Evolutionary conservation across 2,888 invertebrate species (phyloP).

Genomic region (Clepsis dumicolana): DNA sequence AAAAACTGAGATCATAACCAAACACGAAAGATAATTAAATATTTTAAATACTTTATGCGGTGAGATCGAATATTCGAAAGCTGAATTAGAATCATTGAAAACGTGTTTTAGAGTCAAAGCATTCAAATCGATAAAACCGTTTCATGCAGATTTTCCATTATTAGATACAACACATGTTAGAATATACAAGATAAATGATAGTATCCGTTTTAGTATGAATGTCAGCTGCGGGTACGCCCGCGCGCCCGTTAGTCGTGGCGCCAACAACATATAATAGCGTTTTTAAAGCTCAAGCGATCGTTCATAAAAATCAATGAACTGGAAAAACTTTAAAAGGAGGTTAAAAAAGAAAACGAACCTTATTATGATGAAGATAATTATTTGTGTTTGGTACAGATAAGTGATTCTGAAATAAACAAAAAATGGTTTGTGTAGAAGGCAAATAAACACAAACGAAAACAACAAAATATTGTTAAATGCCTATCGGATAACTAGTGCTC

Average conservation of each 20-base stretch:
- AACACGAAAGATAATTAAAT: constrained; percentile 24
- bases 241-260: constrained; percentile 28
- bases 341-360: constrained; percentile 88
- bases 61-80: constrained; percentile 13
- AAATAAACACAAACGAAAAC: constrained; percentile 84
- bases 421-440: constrained; percentile 84
- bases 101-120: constrained; percentile 29
- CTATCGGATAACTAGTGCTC: constrained; percentile 34
- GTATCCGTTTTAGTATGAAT: constrained; percentile 36
- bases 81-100: constrained; percentile 15
- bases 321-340: constrained; percentile 70
- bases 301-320: constrained; percentile 61
- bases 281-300: constrained; percentile 70
- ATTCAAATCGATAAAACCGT: constrained; percentile 24
- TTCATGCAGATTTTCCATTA: constrained; percentile 30
- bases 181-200: constrained; percentile 18
- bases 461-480: constrained; percentile 56
- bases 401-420: constrained; percentile 94
- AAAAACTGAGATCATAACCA: constrained; percentile 36
- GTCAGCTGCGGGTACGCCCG: constrained; percentile 19
- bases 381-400: constrained; percentile 95
- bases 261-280: constrained; percentile 50
- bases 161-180: constrained; percentile 15
- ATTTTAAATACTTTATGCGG: constrained; percentile 21
- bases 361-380: constrained; percentile 93